phyloP scores from a whole-genome alignment of 2,797 vertebrate species.

The Sebastes iracundus region DNA sequence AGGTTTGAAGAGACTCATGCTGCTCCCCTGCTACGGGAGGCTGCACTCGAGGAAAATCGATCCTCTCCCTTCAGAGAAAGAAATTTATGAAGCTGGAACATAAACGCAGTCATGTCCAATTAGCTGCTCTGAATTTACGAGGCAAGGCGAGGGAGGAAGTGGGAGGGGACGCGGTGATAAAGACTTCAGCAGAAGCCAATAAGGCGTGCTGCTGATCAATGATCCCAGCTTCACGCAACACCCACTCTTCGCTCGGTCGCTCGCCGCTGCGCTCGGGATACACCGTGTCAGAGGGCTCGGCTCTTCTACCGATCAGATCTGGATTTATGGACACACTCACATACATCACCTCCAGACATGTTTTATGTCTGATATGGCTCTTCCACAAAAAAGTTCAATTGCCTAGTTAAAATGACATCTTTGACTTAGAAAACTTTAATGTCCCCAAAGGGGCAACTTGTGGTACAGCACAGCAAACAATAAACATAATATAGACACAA shows the following conservation, averaged over 20 bases:
- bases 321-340: not conserved
- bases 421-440: not conserved
- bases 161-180: slow-evolving; percentile 73
- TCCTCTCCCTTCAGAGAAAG: slow-evolving; percentile 78
- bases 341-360: not conserved
- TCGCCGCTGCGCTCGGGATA: not conserved
- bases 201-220: slow-evolving; percentile 77
- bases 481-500: not conserved
- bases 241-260: slow-evolving; percentile 43
- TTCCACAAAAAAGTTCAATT: not conserved
- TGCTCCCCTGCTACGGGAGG: slow-evolving; percentile 48
- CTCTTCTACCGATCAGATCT: not conserved
- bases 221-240: slow-evolving; percentile 50
- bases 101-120: slow-evolving; percentile 85
- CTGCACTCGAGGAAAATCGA: slow-evolving; percentile 80
- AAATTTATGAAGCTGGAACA: slow-evolving; percentile 84
- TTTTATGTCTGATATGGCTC: not conserved
- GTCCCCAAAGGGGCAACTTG: not conserved
- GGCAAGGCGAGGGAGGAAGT: slow-evolving; percentile 66
- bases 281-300: not conserved
- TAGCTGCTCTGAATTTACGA: slow-evolving; percentile 80
- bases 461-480: not conserved
- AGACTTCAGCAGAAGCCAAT: slow-evolving; percentile 77
- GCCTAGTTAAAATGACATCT: not conserved
- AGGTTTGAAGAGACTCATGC: slow-evolving; percentile 60